Base-by-base conservation (phyloP, 2,888 invertebrate species). In the Drosophila histrio region DNA sequence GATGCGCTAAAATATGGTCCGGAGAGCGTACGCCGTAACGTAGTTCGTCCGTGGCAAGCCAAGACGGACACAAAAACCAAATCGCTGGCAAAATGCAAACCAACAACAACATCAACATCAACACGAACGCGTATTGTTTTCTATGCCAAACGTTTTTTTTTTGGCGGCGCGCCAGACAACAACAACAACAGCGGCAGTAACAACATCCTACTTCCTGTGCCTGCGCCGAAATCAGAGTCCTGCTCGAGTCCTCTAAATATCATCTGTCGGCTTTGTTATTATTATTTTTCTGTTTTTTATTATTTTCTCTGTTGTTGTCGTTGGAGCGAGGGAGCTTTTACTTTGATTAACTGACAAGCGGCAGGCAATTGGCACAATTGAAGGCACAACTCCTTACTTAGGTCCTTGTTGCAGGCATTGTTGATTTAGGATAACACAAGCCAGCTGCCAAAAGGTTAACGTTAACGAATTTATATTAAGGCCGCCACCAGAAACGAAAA, bases 301-400 rank as follows among this genome's bases (percentile, higher is more conserved):
- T 21, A 9, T 65, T 50, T 67, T 56, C 58, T 63, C 49, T 47
- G 44, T 36, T 43, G 32, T 53, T 63, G 22, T 69, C 54, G 53
- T 68, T 61, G 49, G 53, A 28, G 28, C 28, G 22, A 17, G 41
- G 43, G 64, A 59, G 84, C 87, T 83, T 84, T 87, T 87, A 87
- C 78, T 83, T 87, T 87, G 87, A 87, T 83, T 84, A 83, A 87
- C 82, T 84, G 85, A 81, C 81, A 81, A 83, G 75, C 87, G 84
- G 76, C 81, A 67, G 85, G 82, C 87, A 82, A 87, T 82, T 84
- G 82, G 84, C 84, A 77, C 84, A 87, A 82, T 82, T 87, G 82
- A 77, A 77, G 72, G 62, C 69, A 60, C 50, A 53, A 62, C 58
- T 56, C 44, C 69, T 56, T 46, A 59, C 38, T 52, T 22, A 38